Conservation (phyloP, 2,797 vertebrate genomes). For the Moxostoma hubbsi region DNA sequence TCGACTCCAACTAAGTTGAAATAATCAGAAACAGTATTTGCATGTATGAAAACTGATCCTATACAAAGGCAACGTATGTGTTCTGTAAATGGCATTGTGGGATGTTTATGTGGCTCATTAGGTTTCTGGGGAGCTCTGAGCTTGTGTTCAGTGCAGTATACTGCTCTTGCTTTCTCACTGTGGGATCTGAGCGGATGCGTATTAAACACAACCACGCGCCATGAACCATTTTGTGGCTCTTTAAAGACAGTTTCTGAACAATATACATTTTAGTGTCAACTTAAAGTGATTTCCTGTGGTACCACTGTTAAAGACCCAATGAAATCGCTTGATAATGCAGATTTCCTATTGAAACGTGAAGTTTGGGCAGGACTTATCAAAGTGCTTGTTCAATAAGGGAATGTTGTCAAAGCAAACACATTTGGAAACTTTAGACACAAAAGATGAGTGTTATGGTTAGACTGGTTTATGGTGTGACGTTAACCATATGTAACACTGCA, state of each 20-base stretch:
- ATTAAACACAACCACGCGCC: slow-evolving; percentile 65
- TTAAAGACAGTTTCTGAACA: slow-evolving; percentile 66
- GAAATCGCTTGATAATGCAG: too few species aligned
- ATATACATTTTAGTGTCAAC: slow-evolving; percentile 57
- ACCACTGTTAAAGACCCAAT: slow-evolving; percentile 54
- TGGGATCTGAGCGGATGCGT: slow-evolving; percentile 58
- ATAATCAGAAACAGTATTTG: not conserved
- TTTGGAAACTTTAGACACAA: slow-evolving; percentile 43
- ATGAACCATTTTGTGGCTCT: slow-evolving; percentile 62
- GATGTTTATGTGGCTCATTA: slow-evolving; percentile 58
- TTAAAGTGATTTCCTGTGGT: slow-evolving; percentile 54
- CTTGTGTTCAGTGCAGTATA: slow-evolving; percentile 8
- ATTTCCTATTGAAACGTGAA: too few species aligned
- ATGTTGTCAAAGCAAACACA: slow-evolving; percentile 28
- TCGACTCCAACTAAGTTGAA: not conserved
- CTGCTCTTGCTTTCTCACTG: slow-evolving; percentile 9
- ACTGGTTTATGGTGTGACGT: slow-evolving; percentile 18
- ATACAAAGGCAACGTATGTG: not conserved
- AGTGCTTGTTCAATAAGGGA: too few species aligned
- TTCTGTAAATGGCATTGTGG: slow-evolving; percentile 47
- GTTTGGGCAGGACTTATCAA: too few species aligned
- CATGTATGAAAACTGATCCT: slow-evolving; percentile 31
- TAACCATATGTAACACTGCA: slow-evolving; percentile 8
- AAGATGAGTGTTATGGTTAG: slow-evolving; percentile 5
- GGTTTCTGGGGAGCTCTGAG: slow-evolving; percentile 37